These are phyloP conservation scores for Babylonia areolata DNA, from an alignment of 1,140 invertebrate species.

Conservation along the genomic window DNA sequence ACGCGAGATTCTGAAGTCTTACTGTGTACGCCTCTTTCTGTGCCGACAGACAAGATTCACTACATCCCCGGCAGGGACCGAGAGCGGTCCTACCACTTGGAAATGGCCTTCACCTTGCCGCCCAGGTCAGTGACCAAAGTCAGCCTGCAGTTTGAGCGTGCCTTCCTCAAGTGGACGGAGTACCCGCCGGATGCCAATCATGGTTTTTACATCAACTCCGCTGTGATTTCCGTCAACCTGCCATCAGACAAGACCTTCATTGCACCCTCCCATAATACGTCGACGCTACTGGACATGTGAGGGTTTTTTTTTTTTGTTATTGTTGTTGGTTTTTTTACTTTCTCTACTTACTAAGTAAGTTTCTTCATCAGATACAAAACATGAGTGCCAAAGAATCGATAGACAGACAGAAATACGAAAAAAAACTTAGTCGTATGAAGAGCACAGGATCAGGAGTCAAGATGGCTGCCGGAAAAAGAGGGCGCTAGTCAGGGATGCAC, in stretches of 20 bases:
- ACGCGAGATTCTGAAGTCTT: too few species aligned
- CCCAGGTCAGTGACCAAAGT: conserved; percentile 88
- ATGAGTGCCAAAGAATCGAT: too few species aligned
- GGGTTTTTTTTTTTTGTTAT: too few species aligned
- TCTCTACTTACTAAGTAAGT: too few species aligned
- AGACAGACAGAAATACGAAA: too few species aligned
- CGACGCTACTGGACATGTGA: conserved; percentile 81
- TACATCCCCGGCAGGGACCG: conserved; percentile 91
- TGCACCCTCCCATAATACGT: conserved; percentile 83
- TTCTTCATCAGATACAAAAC: too few species aligned
- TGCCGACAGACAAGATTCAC: conserved; percentile 73
- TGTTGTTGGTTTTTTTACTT: too few species aligned
- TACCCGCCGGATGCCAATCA: conserved; percentile 99
- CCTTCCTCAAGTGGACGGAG: conserved; percentile 98
- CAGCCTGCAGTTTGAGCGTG: conserved; percentile 93
- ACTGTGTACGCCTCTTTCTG: neutral
- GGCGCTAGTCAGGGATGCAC: too few species aligned
- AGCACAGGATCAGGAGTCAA: too few species aligned
- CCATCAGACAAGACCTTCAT: conserved; percentile 88
- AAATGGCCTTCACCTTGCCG: conserved; percentile 88
- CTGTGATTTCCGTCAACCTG: conserved; percentile 86
- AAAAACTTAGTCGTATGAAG: too few species aligned
- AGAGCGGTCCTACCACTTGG: conserved; percentile 90
- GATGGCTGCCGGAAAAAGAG: too few species aligned
- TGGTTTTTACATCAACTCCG: conserved; percentile 81